Evolutionary conservation across 2,797 vertebrate genomes (phyloP), one percentile per base, ranked within the genome.

Genomic region (Halcyon smyrnensis): DNA sequence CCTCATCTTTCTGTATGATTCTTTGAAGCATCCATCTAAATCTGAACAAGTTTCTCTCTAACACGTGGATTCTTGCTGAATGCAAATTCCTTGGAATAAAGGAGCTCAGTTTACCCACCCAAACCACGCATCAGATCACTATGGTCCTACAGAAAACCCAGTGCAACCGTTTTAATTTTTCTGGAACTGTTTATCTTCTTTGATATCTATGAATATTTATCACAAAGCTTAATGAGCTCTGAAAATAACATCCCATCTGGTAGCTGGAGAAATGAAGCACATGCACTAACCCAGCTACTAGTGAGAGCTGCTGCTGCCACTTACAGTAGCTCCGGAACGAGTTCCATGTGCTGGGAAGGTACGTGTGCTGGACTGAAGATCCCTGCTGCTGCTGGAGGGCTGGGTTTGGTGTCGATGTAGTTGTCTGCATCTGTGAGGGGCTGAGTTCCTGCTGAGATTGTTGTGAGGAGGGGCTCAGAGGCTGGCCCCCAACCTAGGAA

Each of bases 281-380:
- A 2, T 3, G n/a, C 23, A 8, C 20, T 19, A 54, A 63, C 23
- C 77, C 62, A 41, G 23, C 32, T 37, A 20, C 32, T 11, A 32
- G 13, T 7, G 32, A 70, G 36, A 73, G 21, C 34, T 57, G 18
- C 65, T 43, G 48, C 28, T 34, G 91, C 32, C 63, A 98, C 99
- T 98, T 96, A 99, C 99, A 96, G 80, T 99, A 99, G 96, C 99
- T 98, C 63, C 99, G 96, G 97, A 99, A 98, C 11, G 98, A 99
- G 96, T 99, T 99, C 99, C 99, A 99, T 6, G 99, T 98, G 68
- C 98, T 98, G 5, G 99, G 99, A 46, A 99, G 98, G 95, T 99
- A 99, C 0, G 99, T 98, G 34, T 99, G 99, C 95, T 99, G 99
- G 15, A 99, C 99, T 0, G 99, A 96, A 54, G 98, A 95, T 18